Percentiles rank a stretch among this genome's conserved stretches.
These are phyloP conservation scores for Hepsetus odoe DNA, from an alignment of 2,113 vertebrate species.

Conservation along the genomic window DNA sequence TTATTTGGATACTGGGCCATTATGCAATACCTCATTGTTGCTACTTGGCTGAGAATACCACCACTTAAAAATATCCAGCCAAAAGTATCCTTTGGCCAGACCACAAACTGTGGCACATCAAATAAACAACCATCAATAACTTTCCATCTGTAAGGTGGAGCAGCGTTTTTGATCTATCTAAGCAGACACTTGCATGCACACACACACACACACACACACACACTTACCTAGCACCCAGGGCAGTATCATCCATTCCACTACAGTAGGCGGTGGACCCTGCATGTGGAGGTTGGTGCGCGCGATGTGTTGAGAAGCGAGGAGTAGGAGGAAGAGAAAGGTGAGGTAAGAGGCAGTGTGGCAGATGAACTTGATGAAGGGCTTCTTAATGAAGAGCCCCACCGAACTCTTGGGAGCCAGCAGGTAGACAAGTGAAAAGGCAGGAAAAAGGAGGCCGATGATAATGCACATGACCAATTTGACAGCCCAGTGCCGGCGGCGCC, in stretches of 20 bases:
- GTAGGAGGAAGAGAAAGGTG: constrained; percentile 95
- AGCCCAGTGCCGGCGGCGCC: constrained; percentile 93
- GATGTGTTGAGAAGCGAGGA: constrained; percentile 95
- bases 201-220: constrained; percentile 18
- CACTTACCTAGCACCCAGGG: constrained; percentile 85
- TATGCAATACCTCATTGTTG: not conserved
- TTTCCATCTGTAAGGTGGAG: too few species aligned
- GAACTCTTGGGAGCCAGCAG: constrained; percentile 91
- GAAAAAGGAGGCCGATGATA: constrained; percentile 93
- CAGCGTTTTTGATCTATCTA: too few species aligned
- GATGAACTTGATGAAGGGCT: constrained; percentile 99
- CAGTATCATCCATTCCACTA: constrained; percentile 98
- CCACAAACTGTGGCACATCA: too few species aligned
- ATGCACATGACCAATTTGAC: constrained; percentile 94
- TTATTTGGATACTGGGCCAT: not conserved
- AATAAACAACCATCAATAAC: too few species aligned
- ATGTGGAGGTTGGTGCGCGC: constrained; percentile 94
- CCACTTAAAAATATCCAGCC: too few species aligned
- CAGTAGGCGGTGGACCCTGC: constrained; percentile 92
- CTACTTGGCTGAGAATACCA: too few species aligned
- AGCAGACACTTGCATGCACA: not conserved
- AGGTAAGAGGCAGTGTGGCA: constrained; percentile 96
- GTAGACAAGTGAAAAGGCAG: constrained; percentile 90
- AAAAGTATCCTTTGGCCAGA: too few species aligned
- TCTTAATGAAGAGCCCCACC: constrained; percentile 94